Evolutionary conservation across 1,140 invertebrate genomes (phyloP).

Genomic region (Agrypnia vestita): DNA sequence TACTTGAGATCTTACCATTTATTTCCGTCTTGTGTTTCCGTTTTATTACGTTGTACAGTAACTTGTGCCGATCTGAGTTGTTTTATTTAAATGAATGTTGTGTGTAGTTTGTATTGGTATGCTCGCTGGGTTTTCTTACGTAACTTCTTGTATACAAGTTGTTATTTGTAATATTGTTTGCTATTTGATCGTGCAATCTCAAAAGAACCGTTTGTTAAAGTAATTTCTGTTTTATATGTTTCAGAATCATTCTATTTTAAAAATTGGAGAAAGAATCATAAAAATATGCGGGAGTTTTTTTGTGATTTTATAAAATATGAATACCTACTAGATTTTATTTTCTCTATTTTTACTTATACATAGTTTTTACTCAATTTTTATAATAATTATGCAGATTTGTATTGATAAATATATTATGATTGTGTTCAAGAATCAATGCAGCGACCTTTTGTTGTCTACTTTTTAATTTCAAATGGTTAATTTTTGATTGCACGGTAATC

Average conservation of each 20-base stretch:
- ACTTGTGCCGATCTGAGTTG: conserved; percentile 25
- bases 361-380: too few species aligned
- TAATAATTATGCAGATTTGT: too few species aligned
- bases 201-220: background rate
- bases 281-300: too few species aligned
- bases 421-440: too few species aligned
- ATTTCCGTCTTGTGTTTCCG: background rate
- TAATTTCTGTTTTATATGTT: too few species aligned
- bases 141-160: background rate
- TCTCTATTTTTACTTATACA: too few species aligned
- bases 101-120: conserved; percentile 18
- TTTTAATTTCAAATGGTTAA: background rate
- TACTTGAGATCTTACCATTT: background rate
- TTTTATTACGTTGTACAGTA: conserved; percentile 24
- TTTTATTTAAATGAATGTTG: conserved; percentile 24
- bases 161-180: conserved; percentile 23
- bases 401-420: too few species aligned
- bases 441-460: too few species aligned
- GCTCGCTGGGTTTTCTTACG: background rate
- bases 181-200: background rate
- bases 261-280: too few species aligned
- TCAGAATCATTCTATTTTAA: too few species aligned
- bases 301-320: too few species aligned
- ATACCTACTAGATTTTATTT: too few species aligned
- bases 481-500: background rate